Percentiles rank a stretch among this genome's conserved stretches.
Evolutionary conservation across 2,797 vertebrate species (phyloP).

Genomic region (Acropternis orthonyx): DNA sequence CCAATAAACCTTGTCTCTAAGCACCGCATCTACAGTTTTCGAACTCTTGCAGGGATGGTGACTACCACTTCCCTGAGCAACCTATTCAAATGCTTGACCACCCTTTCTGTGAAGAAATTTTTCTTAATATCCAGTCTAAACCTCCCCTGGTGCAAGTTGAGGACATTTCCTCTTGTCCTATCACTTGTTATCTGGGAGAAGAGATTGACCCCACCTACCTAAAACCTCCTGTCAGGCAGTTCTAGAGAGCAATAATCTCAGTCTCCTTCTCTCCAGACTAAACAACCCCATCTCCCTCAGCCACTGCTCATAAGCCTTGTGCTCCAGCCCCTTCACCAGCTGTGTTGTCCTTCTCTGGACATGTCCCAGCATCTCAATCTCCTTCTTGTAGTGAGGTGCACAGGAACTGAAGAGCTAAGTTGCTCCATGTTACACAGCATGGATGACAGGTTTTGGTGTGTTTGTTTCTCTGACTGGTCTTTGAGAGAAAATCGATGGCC

Average conservation of each 20-base stretch:
- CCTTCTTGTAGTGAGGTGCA: neutral
- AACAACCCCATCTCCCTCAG: neutral
- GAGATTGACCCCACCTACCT: neutral
- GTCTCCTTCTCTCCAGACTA: neutral
- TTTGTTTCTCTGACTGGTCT: neutral
- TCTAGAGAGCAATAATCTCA: neutral
- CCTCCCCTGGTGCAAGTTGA: neutral
- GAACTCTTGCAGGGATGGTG: neutral
- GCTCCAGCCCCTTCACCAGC: neutral
- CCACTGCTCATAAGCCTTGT: neutral
- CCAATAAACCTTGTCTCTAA: neutral
- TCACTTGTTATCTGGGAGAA: neutral
- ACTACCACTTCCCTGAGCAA: neutral
- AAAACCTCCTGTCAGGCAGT: neutral
- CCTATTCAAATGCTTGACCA: neutral
- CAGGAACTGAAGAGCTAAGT: neutral
- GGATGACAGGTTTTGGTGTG: neutral
- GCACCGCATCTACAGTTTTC: neutral
- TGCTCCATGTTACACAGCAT: fast-evolving
- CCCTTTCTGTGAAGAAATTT: neutral
- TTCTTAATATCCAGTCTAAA: neutral
- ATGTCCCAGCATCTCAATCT: neutral
- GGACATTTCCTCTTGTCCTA: neutral
- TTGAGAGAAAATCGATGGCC: neutral
- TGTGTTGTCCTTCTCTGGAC: neutral